Percentiles rank a stretch among this genome's conserved stretches.
Evolutionary conservation across 2,113 vertebrate genomes (phyloP).

Genomic region (Anolis sagrei): DNA sequence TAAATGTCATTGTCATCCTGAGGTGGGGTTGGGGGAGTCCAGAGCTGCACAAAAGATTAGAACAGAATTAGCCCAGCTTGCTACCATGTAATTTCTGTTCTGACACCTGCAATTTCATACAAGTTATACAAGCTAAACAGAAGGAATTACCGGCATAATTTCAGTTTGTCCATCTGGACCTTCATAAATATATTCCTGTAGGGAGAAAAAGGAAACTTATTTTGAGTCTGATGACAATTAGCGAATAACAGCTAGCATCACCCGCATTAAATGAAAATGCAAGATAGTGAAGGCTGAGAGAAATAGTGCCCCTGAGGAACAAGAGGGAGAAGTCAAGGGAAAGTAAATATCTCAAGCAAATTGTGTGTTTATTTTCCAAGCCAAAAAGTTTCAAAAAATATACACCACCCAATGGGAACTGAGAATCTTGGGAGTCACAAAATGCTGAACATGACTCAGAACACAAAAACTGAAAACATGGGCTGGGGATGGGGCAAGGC

Average conservation of each 20-base stretch:
- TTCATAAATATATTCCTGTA: constrained; percentile 90
- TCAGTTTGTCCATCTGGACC: constrained; percentile 88
- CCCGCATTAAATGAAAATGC: neutral
- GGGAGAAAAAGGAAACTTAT: neutral
- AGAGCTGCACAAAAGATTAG: constrained; percentile 78
- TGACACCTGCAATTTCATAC: neutral
- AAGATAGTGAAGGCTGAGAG: neutral
- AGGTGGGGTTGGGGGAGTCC: constrained; percentile 93
- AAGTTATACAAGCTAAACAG: constrained; percentile 3
- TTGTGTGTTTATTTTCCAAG: neutral
- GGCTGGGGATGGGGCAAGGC: neutral
- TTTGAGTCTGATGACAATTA: constrained; percentile 17
- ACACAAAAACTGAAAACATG: neutral
- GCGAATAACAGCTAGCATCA: neutral
- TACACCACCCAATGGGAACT: neutral
- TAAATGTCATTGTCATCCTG: constrained; percentile 95
- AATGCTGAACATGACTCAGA: neutral
- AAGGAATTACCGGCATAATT: constrained; percentile 88
- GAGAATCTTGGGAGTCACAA: too few relatives aligned
- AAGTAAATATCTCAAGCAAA: neutral
- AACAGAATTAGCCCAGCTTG: neutral
- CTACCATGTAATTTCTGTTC: neutral
- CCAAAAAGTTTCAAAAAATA: neutral
- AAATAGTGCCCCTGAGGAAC: neutral
- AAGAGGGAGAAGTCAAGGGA: neutral